These are phyloP conservation scores for Temnopleurus reevesii DNA, from an alignment of 53 echinoderm and acorn worm species.

Conservation along the genomic window DNA sequence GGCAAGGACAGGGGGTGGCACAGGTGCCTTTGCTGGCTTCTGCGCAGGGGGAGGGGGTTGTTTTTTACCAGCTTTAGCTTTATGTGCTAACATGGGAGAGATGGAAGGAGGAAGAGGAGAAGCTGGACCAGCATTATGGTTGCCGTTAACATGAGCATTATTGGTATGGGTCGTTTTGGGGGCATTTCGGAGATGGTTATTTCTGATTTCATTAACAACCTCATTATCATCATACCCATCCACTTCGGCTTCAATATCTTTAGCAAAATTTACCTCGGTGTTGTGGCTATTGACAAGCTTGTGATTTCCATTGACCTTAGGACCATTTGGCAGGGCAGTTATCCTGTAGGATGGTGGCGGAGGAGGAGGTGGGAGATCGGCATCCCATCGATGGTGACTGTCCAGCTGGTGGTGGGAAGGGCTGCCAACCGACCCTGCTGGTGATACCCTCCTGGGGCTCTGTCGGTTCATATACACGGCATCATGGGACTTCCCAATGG, in stretches of 20 bases:
- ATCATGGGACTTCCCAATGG: constrained; percentile 4
- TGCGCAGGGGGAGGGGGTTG: constrained; percentile 50
- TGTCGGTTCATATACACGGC: background rate
- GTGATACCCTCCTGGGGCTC: constrained; percentile 20
- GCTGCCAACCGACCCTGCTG: background rate
- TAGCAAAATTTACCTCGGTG: constrained; percentile 8
- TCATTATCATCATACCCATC: constrained; percentile 43
- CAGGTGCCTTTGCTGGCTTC: constrained; percentile 17
- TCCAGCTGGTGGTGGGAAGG: constrained; percentile 3
- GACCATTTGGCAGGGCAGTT: background rate
- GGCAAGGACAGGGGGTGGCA: constrained; percentile 51
- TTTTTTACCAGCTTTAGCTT: constrained; percentile 47
- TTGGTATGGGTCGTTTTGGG: background rate
- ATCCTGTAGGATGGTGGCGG: constrained; percentile 37
- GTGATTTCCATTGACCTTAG: constrained; percentile 14
- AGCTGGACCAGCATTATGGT: background rate
- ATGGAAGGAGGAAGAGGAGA: constrained; percentile 29
- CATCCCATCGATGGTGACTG: constrained; percentile 3
- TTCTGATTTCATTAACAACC: constrained; percentile 38
- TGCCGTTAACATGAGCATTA: constrained; percentile 7
- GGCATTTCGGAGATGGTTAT: background rate
- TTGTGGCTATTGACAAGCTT: background rate
- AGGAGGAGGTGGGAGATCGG: constrained; percentile 36
- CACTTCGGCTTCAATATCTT: constrained; percentile 34
- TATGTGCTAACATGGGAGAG: background rate